Percentiles rank a stretch among this genome's conserved stretches.
Evolutionary conservation across 1,140 invertebrate genomes (phyloP).

Genomic region (Saccostrea cuccullata): DNA sequence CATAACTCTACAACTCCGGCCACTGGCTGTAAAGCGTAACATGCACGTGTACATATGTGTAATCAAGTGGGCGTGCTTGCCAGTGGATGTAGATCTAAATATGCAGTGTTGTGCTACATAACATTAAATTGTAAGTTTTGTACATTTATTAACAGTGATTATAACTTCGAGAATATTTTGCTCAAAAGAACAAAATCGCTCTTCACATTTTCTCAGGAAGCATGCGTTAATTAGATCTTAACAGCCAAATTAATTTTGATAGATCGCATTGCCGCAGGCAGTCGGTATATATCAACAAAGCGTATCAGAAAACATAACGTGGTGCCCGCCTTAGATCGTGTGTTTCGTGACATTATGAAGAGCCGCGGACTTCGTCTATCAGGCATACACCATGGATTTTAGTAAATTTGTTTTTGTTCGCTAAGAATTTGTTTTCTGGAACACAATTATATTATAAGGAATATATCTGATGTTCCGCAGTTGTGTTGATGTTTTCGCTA

Average conservation of each 20-base stretch:
- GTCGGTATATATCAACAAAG: conserved; percentile 27
- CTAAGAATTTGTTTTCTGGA: not conserved
- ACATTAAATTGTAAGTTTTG: no score
- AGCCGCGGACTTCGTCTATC: not conserved
- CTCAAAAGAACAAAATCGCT: not conserved
- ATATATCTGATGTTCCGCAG: not conserved
- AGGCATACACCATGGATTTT: not conserved
- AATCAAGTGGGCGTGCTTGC: no score
- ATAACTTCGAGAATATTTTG: no score
- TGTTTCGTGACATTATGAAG: conserved; percentile 22
- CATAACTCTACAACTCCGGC: no score
- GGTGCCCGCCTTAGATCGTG: not conserved
- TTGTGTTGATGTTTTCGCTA: not conserved
- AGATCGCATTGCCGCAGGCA: not conserved
- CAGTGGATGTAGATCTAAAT: no score
- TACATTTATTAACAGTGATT: no score
- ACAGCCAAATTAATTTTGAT: conserved; percentile 36
- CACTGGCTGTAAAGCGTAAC: no score
- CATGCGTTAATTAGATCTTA: conserved; percentile 5
- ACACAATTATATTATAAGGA: not conserved
- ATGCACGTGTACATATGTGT: no score
- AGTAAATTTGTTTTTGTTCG: not conserved
- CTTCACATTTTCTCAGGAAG: not conserved
- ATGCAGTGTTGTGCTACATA: no score
- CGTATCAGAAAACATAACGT: conserved; percentile 25